Percentiles rank a stretch among this genome's conserved stretches.
Conservation (phyloP, 2,797 vertebrate genomes). For the Graptemys geographica region DNA sequence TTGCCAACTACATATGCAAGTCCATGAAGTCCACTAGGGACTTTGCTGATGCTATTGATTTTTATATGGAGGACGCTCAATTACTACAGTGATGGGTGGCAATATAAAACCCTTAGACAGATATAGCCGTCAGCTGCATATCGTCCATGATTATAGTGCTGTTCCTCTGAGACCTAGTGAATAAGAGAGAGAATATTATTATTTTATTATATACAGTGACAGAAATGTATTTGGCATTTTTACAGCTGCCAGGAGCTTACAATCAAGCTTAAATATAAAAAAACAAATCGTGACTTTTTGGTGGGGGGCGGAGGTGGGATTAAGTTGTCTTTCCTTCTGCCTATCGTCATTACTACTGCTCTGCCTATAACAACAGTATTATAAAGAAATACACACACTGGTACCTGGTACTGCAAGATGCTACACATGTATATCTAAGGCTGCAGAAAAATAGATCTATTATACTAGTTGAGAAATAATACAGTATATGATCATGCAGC, state of each 20-base stretch:
- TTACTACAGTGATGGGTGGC: not conserved
- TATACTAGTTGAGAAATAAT: not conserved
- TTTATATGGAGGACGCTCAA: conserved; percentile 1
- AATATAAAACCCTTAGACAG: not conserved
- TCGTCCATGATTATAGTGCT: not conserved
- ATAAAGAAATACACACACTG: not conserved
- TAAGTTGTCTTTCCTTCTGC: not conserved
- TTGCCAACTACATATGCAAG: not conserved
- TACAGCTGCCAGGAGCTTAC: not conserved
- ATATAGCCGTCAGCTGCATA: conserved; percentile 20
- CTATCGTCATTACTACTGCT: conserved; percentile 28
- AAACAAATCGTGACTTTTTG: not conserved
- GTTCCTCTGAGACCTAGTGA: too few relatives aligned
- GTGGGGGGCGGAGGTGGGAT: not conserved
- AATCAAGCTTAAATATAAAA: not conserved
- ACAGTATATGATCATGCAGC: not conserved
- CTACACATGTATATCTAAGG: fast-evolving
- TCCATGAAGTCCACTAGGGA: not conserved
- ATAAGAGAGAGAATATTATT: not conserved
- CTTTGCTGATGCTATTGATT: not conserved
- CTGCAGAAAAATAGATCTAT: not conserved
- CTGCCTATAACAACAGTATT: not conserved
- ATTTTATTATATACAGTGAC: not conserved
- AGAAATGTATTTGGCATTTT: conserved; percentile 13
- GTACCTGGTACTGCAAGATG: not conserved